Percentiles rank a stretch among this genome's conserved stretches.
Evolutionary conservation across 2,888 invertebrate genomes (phyloP).

Genomic region (Xestoiulus laeticollis): DNA sequence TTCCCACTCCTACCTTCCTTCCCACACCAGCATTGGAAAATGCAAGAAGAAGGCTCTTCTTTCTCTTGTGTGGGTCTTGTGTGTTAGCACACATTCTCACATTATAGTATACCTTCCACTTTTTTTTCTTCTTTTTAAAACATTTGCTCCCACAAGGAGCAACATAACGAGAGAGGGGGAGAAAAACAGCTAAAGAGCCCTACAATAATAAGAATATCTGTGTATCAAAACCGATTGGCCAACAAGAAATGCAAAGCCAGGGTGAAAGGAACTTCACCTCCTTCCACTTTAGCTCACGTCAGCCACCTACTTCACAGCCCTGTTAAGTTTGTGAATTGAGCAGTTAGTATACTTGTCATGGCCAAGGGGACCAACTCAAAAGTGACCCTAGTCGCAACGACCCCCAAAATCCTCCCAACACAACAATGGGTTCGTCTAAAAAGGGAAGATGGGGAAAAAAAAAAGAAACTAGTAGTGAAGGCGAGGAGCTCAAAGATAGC

Average conservation of each 20-base stretch:
- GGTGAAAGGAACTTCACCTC: constrained; percentile 25
- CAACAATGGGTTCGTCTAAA: background rate
- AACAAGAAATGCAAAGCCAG: constrained; percentile 25
- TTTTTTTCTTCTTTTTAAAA: background rate
- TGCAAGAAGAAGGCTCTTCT: background rate
- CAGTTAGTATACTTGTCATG: constrained; percentile 24
- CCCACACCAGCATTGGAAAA: background rate
- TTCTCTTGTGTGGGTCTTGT: constrained; percentile 5
- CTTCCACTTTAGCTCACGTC: constrained; percentile 34
- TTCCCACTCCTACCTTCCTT: background rate
- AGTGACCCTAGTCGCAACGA: background rate
- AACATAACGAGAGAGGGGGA: background rate
- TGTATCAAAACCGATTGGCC: constrained; percentile 37
- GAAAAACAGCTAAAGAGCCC: background rate
- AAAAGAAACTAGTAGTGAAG: background rate
- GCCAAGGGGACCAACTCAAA: background rate
- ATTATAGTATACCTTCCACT: background rate
- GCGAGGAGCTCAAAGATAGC: background rate
- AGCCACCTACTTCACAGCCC: constrained; percentile 34
- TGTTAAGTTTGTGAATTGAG: constrained; percentile 23
- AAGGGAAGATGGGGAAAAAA: background rate
- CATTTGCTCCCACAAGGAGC: background rate
- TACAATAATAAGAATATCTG: constrained; percentile 34
- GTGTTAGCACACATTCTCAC: constrained; percentile 27
- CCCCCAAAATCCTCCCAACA: background rate